These are phyloP conservation scores for Coranthus polyacanthus DNA, from an alignment of 2,797 vertebrate genomes.

Conservation along the genomic window DNA sequence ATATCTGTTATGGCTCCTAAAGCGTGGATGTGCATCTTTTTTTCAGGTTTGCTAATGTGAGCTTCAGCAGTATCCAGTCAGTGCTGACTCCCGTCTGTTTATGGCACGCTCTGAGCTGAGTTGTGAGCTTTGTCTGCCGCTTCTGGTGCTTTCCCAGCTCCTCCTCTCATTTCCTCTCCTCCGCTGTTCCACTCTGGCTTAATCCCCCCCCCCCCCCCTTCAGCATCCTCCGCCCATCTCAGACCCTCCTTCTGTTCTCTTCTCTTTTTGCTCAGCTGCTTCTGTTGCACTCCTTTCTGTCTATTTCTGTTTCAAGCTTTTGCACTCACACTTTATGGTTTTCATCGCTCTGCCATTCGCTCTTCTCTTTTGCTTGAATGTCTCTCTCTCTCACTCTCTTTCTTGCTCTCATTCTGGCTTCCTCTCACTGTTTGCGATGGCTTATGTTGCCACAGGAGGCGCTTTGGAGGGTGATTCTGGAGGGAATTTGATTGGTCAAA, in stretches of 20 bases:
- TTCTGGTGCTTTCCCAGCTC: constrained; percentile 71
- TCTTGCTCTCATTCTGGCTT: background rate
- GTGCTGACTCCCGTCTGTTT: constrained; percentile 28
- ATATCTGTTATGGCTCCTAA: background rate
- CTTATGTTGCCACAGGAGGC: constrained; percentile 57
- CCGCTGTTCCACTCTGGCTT: constrained; percentile 22
- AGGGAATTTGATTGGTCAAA: constrained; percentile 70
- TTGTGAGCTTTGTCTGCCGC: constrained; percentile 42
- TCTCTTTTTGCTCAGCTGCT: constrained; percentile 21
- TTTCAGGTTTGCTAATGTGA: constrained; percentile 12
- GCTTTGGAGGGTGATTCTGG: constrained; percentile 44
- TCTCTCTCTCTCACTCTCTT: constrained; percentile 6
- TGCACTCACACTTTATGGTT: constrained; percentile 31
- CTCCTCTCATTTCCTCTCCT: constrained; percentile 39
- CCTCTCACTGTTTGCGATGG: background rate
- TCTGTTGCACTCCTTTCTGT: constrained; percentile 4
- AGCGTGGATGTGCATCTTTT: background rate
- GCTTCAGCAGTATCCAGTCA: constrained; percentile 15
- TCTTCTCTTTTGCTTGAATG: background rate
- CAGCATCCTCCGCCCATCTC: constrained; percentile 35
- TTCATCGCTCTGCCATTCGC: background rate
- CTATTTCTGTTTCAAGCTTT: constrained; percentile 26
- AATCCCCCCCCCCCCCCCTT: constrained; percentile 13
- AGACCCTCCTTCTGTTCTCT: background rate
- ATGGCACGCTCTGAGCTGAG: constrained; percentile 23